Percentiles rank a stretch among this genome's conserved stretches.
These are phyloP conservation scores for Pseudopleuronectes americanus DNA, from an alignment of 2,797 vertebrate genomes.

Conservation along the genomic window DNA sequence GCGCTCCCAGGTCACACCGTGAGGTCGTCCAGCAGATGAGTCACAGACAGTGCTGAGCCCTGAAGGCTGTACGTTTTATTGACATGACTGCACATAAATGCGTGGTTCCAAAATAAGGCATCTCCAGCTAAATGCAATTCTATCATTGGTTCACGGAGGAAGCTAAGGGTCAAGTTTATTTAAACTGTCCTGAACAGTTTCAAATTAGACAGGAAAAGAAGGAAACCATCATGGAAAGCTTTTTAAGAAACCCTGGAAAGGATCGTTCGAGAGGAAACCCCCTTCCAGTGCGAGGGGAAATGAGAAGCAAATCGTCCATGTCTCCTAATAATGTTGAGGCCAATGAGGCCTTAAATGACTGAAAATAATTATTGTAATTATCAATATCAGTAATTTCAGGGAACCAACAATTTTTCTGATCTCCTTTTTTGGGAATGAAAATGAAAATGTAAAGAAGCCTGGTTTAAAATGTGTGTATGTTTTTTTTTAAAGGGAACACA, in stretches of 20 bases:
- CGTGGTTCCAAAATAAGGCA: background rate
- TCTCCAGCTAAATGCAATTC: too few species aligned
- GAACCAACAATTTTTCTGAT: too few species aligned
- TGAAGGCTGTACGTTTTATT: background rate
- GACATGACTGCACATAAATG: background rate
- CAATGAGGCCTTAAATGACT: background rate
- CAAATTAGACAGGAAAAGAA: constrained; percentile 20
- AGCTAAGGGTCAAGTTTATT: constrained; percentile 5
- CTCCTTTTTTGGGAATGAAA: too few species aligned
- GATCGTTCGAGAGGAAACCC: constrained; percentile 21
- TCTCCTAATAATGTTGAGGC: constrained; percentile 1
- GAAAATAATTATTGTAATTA: too few species aligned
- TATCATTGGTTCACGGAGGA: too few species aligned
- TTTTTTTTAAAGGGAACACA: too few species aligned
- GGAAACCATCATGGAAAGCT: constrained; percentile 19
- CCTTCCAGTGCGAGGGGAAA: constrained; percentile 16
- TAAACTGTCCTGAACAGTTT: constrained; percentile 20
- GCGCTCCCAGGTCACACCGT: constrained; percentile 45
- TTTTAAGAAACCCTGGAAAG: constrained; percentile 29
- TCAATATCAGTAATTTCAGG: too few species aligned
- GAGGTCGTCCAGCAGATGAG: constrained; percentile 66
- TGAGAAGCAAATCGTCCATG: constrained; percentile 17
- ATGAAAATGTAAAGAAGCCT: too few species aligned
- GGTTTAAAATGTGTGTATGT: too few species aligned
- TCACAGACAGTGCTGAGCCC: constrained; percentile 37